A percentile compares a stretch with the other conserved stretches of the same genome.
phyloP scores from a whole-genome alignment of 1,140 invertebrate genomes.

The Copidosoma floridanum region DNA sequence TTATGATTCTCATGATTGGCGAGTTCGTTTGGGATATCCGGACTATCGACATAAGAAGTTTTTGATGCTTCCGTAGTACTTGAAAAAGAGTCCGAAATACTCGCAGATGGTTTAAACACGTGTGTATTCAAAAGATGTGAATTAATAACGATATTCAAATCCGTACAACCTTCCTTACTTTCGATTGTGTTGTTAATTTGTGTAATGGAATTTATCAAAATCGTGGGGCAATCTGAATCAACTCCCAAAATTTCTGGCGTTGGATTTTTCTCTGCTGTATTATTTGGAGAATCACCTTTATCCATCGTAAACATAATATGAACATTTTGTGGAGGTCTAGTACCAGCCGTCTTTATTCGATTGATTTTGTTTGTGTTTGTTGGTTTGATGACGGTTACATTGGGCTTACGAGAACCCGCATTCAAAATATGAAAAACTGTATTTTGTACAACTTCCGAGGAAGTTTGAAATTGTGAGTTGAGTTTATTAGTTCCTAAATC shows the following conservation, averaged over 20 bases:
- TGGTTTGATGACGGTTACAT: constrained; percentile 29
- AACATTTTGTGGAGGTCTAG: constrained; percentile 41
- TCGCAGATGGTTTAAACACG: constrained; percentile 29
- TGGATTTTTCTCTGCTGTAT: background rate
- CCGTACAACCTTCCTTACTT: constrained; percentile 52
- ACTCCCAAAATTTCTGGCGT: background rate
- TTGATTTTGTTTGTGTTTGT: background rate
- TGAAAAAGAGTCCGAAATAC: too few species aligned
- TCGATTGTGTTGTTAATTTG: constrained; percentile 51
- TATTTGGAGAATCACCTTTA: constrained; percentile 30
- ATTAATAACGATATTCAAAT: constrained; percentile 55
- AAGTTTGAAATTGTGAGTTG: background rate
- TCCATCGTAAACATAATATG: constrained; percentile 48
- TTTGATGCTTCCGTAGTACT: background rate
- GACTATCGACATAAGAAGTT: background rate
- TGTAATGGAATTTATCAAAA: constrained; percentile 51
- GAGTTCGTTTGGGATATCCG: background rate
- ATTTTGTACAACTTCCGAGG: constrained; percentile 45
- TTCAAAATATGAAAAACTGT: constrained; percentile 50
- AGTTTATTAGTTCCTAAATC: background rate
- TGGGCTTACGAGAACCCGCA: constrained; percentile 33
- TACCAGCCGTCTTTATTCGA: background rate
- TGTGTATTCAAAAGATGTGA: constrained; percentile 50
- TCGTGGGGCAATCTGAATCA: constrained; percentile 45
- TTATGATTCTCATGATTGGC: background rate